These are phyloP conservation scores for Entelurus aequoreus DNA, from an alignment of 2,113 vertebrate species.

Conservation along the genomic window DNA sequence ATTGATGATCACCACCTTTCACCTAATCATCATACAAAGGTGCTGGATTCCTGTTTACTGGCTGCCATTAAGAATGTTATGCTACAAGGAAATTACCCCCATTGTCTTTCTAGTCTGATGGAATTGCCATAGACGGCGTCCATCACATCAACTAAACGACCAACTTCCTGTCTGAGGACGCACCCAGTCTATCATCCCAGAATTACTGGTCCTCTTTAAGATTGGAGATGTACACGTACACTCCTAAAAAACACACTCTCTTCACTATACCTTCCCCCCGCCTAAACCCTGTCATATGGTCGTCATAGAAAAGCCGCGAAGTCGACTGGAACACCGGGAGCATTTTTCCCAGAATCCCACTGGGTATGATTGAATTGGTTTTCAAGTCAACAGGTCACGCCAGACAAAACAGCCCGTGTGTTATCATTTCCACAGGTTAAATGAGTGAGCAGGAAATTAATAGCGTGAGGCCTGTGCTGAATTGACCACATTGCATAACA, in stretches of 20 bases:
- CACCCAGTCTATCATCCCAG: not conserved
- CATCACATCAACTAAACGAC: conserved; percentile 20
- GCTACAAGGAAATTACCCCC: conserved; percentile 27
- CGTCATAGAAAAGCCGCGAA: conserved; percentile 23
- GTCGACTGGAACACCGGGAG: conserved; percentile 10
- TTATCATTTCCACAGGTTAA: conserved; percentile 20
- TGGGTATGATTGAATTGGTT: conserved; percentile 41
- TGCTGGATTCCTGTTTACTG: not conserved
- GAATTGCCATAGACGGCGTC: conserved; percentile 42
- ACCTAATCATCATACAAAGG: not conserved
- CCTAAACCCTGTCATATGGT: conserved; percentile 33
- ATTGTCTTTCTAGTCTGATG: conserved; percentile 38
- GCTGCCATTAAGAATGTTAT: conserved; percentile 2
- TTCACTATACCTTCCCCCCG: not conserved
- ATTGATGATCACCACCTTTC: not conserved
- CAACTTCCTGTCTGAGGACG: conserved; percentile 14
- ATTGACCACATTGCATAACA: not conserved
- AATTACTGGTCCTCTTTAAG: not conserved
- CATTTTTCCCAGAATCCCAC: conserved; percentile 26
- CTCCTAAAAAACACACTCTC: not conserved
- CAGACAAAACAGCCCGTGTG: conserved; percentile 25
- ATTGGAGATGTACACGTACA: too few relatives aligned
- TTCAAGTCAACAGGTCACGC: conserved; percentile 17
- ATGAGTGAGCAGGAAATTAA: not conserved
- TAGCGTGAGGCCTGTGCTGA: not conserved